Percentiles rank a stretch among this genome's conserved stretches.
phyloP scores from a whole-genome alignment of 2,888 invertebrate species.

The Oxycera nigricornis region DNA sequence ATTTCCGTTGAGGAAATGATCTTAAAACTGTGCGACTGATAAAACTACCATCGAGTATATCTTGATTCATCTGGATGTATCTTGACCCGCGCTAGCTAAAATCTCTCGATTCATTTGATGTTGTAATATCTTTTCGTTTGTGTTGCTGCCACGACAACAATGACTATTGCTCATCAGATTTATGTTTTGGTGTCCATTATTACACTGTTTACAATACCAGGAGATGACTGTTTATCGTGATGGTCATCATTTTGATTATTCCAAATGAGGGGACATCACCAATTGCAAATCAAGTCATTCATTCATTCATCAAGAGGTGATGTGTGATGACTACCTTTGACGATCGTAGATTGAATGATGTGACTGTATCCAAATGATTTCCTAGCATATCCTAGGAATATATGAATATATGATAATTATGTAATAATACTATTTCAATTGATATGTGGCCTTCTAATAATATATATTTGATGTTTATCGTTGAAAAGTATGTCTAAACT shows the following conservation, averaged over 20 bases:
- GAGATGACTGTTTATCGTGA: neutral
- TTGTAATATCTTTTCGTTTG: neutral
- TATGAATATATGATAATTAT: too few relatives aligned
- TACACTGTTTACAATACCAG: neutral
- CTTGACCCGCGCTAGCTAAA: neutral
- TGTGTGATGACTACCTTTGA: too few relatives aligned
- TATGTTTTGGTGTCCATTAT: neutral
- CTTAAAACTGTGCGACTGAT: constrained; percentile 4
- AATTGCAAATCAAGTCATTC: too few relatives aligned
- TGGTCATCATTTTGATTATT: neutral
- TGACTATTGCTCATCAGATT: neutral
- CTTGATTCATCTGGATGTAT: constrained; percentile 29
- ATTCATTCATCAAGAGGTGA: too few relatives aligned
- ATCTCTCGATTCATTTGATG: neutral
- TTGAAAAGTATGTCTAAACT: too few relatives aligned
- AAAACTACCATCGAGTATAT: neutral
- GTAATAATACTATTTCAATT: too few relatives aligned
- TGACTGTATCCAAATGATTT: too few relatives aligned
- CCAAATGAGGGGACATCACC: too few relatives aligned
- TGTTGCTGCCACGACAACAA: neutral
- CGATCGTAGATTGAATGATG: too few relatives aligned
- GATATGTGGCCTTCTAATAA: too few relatives aligned
- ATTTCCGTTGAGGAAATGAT: constrained; percentile 39
- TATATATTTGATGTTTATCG: too few relatives aligned
- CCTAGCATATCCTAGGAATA: too few relatives aligned